Evolutionary conservation across 2,888 invertebrate species (phyloP), one percentile per base, ranked within the genome.

Genomic region (Onthophagus sagittarius): DNA sequence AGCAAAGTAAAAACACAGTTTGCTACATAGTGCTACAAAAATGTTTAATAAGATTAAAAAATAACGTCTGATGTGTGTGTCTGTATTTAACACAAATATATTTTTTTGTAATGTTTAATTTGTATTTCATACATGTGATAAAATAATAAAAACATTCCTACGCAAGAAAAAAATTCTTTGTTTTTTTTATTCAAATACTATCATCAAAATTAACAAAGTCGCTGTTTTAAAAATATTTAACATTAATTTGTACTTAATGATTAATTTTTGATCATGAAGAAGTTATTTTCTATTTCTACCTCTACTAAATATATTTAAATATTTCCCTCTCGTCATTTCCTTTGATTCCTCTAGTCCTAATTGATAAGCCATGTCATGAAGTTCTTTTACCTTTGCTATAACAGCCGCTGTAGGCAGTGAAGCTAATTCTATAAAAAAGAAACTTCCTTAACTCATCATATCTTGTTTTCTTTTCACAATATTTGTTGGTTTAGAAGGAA

Each of bases 301-400:
- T 75, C 78, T 83, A 72, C 81, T 88, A 81, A 94, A 94, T 82
- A 98, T 94, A 83, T 97, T 95, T 77, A 98, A 88, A 85, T 97
- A 95, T 87, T 97, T 97, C 63, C 97, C 98, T 79, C 98, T 88
- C 0, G 97, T 97, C 94, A 98, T 96, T 88, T 98, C 98, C 84
- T 96, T 95, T 0, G 97, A 94, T 87, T 99, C 98, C 83, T 97
- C 97, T 13, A 96, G 87, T 2, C 98, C 98, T 33, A 99, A 87
- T 81, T 96, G 95, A 85, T 98, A 99, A 0, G 98, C 97, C 75
- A 94, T 89, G 82, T 98, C 97, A 83, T 98, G 97, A 13, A 99
- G 88, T 82, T 95, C 94, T 84, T 96, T 94, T 0, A 99, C 95
- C 89, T 98, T 98, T 80, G 95, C 92, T 79, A 98, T 93, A 32